A percentile compares a stretch with the other conserved stretches of the same genome.
Conservation (phyloP, 1,140 invertebrate species). For the Pentalonia nigronervosa region DNA sequence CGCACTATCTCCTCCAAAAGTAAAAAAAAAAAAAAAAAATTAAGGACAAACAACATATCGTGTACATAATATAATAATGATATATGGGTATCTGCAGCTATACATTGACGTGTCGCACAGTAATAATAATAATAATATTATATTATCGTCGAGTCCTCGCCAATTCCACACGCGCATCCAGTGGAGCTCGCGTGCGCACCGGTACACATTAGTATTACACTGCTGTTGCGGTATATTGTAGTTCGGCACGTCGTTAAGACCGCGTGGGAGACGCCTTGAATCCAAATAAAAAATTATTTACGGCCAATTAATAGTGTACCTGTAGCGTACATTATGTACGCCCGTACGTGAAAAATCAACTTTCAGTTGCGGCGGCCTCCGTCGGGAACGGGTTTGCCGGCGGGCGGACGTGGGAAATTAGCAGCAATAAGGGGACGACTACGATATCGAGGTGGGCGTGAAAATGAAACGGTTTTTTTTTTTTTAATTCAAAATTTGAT, state of each 20-base stretch:
- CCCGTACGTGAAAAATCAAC: conserved; percentile 2
- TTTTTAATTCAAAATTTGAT: not conserved
- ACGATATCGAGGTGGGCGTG: not conserved
- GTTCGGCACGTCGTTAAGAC: not conserved
- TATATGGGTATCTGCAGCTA: too few relatives aligned
- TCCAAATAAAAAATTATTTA: conserved; percentile 32
- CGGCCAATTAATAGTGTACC: not conserved
- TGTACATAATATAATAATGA: not conserved
- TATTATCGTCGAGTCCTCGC: not conserved
- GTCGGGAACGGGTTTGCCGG: conserved; percentile 31
- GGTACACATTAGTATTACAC: not conserved
- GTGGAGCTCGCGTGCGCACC: not conserved
- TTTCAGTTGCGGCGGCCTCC: not conserved
- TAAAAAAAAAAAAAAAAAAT: not conserved
- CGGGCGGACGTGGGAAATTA: not conserved
- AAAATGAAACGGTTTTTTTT: not conserved
- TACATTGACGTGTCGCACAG: not conserved
- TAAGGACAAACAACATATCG: not conserved
- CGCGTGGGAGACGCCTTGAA: conserved; percentile 18
- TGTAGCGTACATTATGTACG: not conserved
- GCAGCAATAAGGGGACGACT: not conserved
- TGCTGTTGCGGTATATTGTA: not conserved
- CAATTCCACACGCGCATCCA: not conserved
- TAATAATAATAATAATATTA: not conserved
- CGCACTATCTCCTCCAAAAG: too few relatives aligned